Evolutionary conservation across 2,888 invertebrate genomes (phyloP).

Genomic region (Lumbricus terrestris): DNA sequence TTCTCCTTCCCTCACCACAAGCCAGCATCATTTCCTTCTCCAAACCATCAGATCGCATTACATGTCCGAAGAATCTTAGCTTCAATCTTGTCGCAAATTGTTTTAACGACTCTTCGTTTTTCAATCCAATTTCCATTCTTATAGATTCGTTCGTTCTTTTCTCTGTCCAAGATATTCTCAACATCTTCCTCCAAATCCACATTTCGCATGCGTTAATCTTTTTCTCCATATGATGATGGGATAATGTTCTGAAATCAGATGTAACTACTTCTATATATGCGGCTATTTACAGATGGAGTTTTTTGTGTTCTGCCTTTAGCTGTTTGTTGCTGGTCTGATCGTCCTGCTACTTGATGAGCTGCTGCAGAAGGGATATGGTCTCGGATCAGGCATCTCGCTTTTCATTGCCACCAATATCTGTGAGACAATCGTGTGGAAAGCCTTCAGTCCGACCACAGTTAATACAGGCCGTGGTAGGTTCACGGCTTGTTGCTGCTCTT

Average conservation of each 20-base stretch:
- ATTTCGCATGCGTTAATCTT: too few relatives aligned
- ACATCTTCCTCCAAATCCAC: too few relatives aligned
- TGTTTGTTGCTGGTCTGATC: slow-evolving; percentile 97
- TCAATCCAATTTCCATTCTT: too few relatives aligned
- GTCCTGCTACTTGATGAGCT: slow-evolving; percentile 94
- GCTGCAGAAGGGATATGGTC: slow-evolving; percentile 94
- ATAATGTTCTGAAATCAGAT: background rate
- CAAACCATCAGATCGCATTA: too few relatives aligned
- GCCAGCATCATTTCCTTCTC: too few relatives aligned
- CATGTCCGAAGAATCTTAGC: too few relatives aligned
- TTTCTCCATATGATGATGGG: too few relatives aligned
- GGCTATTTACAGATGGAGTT: background rate
- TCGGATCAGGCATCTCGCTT: slow-evolving; percentile 97
- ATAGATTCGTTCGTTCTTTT: too few relatives aligned
- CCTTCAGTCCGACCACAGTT: slow-evolving; percentile 97
- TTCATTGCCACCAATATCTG: slow-evolving; percentile 99
- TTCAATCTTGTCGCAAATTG: too few relatives aligned
- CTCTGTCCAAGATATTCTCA: too few relatives aligned
- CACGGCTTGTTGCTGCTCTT: background rate
- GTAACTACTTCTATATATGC: background rate
- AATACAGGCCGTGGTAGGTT: slow-evolving; percentile 69
- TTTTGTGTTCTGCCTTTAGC: slow-evolving; percentile 54
- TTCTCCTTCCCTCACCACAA: too few relatives aligned
- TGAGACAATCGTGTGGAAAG: slow-evolving; percentile 99
- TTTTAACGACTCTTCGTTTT: too few relatives aligned